A percentile compares a stretch with the other conserved stretches of the same genome.
phyloP scores from a whole-genome alignment of 2,113 vertebrate genomes.

The Zosterops borbonicus region DNA sequence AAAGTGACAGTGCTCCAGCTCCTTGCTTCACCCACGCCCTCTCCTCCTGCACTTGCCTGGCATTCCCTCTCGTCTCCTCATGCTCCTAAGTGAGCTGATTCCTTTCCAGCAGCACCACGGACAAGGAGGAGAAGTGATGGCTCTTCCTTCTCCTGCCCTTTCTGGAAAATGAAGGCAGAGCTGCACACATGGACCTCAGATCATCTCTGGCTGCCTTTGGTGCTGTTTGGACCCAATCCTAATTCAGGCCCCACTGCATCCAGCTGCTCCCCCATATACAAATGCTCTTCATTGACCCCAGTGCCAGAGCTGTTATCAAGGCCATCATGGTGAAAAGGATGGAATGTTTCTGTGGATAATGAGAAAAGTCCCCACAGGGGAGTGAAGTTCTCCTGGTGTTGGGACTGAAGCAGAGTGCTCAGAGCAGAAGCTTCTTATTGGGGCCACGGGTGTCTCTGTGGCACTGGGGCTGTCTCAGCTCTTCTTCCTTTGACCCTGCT shows the following conservation, averaged over 20 bases:
- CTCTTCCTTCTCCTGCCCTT: accelerated
- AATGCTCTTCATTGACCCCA: not conserved
- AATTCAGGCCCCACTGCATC: not conserved
- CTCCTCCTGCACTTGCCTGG: not conserved
- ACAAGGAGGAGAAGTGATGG: not conserved
- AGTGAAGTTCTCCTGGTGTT: not conserved
- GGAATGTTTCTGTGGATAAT: not conserved
- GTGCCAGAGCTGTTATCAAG: not conserved
- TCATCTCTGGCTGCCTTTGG: not conserved
- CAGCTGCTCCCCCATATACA: accelerated
- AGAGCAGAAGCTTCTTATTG: not conserved
- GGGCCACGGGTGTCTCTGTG: not conserved
- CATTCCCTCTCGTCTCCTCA: not conserved
- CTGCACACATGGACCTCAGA: not conserved
- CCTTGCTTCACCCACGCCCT: not conserved
- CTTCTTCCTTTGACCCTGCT: not conserved
- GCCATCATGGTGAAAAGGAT: not conserved
- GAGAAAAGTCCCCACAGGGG: not conserved
- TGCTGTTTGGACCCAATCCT: not conserved
- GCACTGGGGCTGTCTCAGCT: not conserved
- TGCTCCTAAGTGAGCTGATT: accelerated
- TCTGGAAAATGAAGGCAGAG: not conserved
- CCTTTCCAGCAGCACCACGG: not conserved
- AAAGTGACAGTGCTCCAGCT: not conserved
- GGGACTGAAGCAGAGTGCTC: not conserved